phyloP scores from a whole-genome alignment of 1,140 invertebrate genomes.

The Apis dorsata region DNA sequence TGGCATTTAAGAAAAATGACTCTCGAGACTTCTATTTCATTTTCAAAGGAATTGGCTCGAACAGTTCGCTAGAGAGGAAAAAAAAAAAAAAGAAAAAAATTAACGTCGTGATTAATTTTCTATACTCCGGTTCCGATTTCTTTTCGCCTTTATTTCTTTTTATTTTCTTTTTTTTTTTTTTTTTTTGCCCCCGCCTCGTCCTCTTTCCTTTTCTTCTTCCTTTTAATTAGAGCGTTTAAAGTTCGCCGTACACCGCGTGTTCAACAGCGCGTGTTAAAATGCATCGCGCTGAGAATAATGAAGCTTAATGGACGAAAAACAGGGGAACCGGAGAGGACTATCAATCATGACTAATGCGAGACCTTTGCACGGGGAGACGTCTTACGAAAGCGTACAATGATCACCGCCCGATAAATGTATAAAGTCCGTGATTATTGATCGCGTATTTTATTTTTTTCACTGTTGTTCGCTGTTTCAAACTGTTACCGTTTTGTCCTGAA shows the following conservation, averaged over 20 bases:
- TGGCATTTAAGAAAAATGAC: too few species aligned
- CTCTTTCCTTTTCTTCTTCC: neutral
- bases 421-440: slow-evolving; percentile 57
- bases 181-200: too few species aligned
- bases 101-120: neutral
- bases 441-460: slow-evolving; percentile 26
- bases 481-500: neutral
- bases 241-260: neutral
- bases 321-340: slow-evolving; percentile 50
- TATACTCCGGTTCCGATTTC: neutral
- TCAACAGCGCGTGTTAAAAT: slow-evolving; percentile 26
- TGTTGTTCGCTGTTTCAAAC: neutral
- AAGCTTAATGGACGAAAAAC: slow-evolving; percentile 62
- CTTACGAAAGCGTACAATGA: slow-evolving; percentile 52
- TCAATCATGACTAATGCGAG: slow-evolving; percentile 61
- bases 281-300: slow-evolving; percentile 58
- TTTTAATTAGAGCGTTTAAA: slow-evolving; percentile 2
- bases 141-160: neutral
- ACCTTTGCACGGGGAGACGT: slow-evolving; percentile 35
- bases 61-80: too few species aligned
- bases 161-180: neutral
- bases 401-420: slow-evolving; percentile 49
- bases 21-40: too few species aligned
- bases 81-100: neutral
- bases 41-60: too few species aligned